Evolutionary conservation across 1,140 invertebrate species (phyloP).

Genomic region (Lineus longissimus): DNA sequence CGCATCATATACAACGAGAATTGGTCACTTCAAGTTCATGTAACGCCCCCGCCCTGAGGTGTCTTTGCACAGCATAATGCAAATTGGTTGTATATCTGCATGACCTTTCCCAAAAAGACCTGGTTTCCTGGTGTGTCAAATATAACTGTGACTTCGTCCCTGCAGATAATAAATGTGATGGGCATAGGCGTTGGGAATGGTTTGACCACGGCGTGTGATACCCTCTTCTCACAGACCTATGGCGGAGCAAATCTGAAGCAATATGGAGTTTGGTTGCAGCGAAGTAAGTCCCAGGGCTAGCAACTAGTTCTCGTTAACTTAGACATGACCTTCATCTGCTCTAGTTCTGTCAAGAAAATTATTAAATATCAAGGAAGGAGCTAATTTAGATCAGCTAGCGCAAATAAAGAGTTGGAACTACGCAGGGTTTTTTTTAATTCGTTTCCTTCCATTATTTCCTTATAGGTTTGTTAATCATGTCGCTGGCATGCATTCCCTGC

Average conservation of each 20-base stretch:
- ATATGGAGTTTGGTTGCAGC: conserved; percentile 12
- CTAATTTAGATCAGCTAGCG: too few relatives aligned
- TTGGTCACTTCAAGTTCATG: background rate
- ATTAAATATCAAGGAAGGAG: too few relatives aligned
- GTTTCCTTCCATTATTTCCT: too few relatives aligned
- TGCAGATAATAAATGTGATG: conserved; percentile 16
- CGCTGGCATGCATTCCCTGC: conserved; percentile 7
- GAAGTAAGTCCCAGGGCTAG: background rate
- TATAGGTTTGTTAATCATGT: background rate
- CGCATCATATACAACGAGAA: background rate
- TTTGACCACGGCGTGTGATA: conserved; percentile 19
- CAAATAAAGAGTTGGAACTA: too few relatives aligned
- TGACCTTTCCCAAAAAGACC: background rate
- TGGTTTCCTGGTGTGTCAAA: background rate
- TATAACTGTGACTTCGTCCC: background rate
- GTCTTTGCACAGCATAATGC: background rate
- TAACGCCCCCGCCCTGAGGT: background rate
- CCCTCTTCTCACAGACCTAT: conserved; percentile 21
- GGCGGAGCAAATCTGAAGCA: conserved; percentile 14
- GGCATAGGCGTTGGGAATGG: conserved; percentile 15
- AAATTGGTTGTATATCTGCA: background rate
- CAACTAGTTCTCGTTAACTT: too few relatives aligned
- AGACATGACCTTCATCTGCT: too few relatives aligned
- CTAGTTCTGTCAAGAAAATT: too few relatives aligned
- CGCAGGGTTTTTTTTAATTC: too few relatives aligned